Conservation (phyloP, 2,113 vertebrate genomes). For the Cathartes aura region DNA sequence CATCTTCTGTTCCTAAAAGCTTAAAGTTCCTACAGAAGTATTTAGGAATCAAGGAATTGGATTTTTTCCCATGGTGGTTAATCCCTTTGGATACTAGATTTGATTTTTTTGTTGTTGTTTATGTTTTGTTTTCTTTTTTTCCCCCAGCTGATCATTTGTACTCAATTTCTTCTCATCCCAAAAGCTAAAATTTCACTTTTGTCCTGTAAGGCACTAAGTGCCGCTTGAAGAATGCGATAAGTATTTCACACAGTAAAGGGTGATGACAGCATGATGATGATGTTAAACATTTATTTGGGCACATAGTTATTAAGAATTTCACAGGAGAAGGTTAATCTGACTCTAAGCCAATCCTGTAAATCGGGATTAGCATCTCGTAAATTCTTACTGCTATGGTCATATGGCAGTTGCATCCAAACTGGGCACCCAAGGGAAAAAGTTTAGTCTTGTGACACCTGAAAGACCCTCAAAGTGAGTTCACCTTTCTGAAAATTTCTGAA, state of each 20-base stretch:
- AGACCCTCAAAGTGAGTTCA: not conserved
- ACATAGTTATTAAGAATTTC: not conserved
- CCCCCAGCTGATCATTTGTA: accelerated
- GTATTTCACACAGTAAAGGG: not conserved
- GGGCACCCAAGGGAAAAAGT: not conserved
- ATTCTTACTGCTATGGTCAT: not conserved
- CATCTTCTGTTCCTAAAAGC: not conserved
- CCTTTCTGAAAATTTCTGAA: not conserved
- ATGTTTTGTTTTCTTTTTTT: not conserved
- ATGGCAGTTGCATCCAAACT: not conserved
- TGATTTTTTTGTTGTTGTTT: not conserved
- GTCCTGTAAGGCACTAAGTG: not conserved
- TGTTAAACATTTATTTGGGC: not conserved
- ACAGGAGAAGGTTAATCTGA: not conserved
- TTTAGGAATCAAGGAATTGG: not conserved
- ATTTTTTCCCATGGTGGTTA: not conserved
- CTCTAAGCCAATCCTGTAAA: not conserved
- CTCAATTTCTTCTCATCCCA: not conserved
- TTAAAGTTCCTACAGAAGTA: not conserved
- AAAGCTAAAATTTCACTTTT: not conserved
- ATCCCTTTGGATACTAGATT: not conserved
- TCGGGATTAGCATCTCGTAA: not conserved
- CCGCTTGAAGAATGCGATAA: not conserved
- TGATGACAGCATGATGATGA: not conserved
- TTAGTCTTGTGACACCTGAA: not conserved